phyloP scores from a whole-genome alignment of 2,797 vertebrate species.

The Sebastes vulpes region DNA sequence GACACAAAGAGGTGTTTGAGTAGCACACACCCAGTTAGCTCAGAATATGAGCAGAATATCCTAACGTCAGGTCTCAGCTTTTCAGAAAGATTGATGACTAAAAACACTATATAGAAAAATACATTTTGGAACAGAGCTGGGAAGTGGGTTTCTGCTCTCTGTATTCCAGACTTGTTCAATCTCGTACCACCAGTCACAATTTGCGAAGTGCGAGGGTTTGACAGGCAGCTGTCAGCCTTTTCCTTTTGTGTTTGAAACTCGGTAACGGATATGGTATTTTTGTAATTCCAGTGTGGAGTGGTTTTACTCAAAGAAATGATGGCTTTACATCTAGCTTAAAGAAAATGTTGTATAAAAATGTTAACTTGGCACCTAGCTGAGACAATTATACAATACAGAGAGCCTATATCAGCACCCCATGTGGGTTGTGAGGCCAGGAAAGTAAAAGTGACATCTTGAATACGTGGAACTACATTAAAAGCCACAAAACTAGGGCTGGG shows the following conservation, averaged over 20 bases:
- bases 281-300: conserved; percentile 7
- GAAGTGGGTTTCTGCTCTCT: not conserved
- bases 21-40: not conserved
- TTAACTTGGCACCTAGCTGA: not conserved
- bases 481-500: not conserved
- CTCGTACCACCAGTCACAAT: not conserved
- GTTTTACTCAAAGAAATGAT: not conserved
- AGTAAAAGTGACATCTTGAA: not conserved
- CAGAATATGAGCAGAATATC: not conserved
- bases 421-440: not conserved
- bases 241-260: conserved; percentile 14
- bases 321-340: not conserved
- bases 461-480: not conserved
- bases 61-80: not conserved
- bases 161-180: conserved; percentile 5
- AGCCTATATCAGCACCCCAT: not conserved
- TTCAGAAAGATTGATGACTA: conserved; percentile 3
- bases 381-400: not conserved
- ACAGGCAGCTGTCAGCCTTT: conserved; percentile 32
- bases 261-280: conserved; percentile 1
- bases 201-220: not conserved
- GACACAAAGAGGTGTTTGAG: not conserved
- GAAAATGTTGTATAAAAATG: conserved; percentile 4
- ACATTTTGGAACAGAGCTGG: not conserved
- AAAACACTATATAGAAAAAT: not conserved